phyloP scores from a whole-genome alignment of 2,113 vertebrate genomes.

The Meles meles region DNA sequence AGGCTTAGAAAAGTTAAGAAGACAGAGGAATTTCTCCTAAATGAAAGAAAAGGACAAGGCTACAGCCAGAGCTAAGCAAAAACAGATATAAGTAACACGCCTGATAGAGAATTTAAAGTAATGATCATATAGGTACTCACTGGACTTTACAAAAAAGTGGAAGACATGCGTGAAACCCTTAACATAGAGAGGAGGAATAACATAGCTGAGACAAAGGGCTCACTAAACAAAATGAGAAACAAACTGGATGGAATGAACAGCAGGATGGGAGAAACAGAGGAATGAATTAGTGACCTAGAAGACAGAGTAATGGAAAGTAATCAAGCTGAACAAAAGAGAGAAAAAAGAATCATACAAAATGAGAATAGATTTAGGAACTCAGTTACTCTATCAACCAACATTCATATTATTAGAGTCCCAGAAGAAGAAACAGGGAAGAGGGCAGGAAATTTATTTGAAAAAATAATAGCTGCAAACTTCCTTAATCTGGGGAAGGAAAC shows the following conservation, averaged over 20 bases:
- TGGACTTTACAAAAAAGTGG: neutral
- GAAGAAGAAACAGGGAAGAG: neutral
- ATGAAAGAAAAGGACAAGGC: neutral
- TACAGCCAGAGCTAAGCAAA: neutral
- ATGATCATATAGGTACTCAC: neutral
- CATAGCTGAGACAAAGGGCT: neutral
- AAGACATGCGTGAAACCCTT: neutral
- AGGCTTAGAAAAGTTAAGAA: neutral
- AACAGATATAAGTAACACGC: neutral
- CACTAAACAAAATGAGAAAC: neutral
- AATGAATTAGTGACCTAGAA: neutral
- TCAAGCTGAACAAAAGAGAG: neutral
- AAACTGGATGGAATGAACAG: neutral
- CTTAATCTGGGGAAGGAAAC: too few relatives aligned
- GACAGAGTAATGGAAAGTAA: neutral
- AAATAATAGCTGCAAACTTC: neutral
- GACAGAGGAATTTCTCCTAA: neutral
- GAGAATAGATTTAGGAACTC: neutral
- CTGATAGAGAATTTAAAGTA: neutral
- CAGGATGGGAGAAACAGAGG: neutral
- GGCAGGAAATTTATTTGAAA: neutral
- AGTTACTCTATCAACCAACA: neutral
- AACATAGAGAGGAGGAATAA: neutral
- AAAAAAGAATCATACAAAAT: neutral
- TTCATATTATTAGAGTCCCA: neutral